Evolutionary conservation across 2,113 vertebrate species (phyloP).

Genomic region (Tenrec ecaudatus): DNA sequence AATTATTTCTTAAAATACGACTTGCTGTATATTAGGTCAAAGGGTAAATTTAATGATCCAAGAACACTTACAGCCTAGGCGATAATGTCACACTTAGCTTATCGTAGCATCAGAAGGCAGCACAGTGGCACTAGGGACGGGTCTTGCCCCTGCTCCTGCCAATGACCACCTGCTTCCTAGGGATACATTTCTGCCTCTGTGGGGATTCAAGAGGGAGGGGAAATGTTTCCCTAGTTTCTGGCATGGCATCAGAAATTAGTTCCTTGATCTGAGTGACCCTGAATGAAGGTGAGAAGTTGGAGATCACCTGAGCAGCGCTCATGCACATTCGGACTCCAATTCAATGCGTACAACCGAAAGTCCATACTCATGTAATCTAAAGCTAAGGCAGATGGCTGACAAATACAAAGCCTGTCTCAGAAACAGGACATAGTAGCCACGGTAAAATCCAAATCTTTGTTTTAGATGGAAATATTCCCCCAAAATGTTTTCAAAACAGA

Average conservation of each 20-base stretch:
- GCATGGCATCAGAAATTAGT: neutral
- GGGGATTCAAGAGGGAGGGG: neutral
- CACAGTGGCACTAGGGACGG: neutral
- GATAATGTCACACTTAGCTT: neutral
- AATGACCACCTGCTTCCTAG: neutral
- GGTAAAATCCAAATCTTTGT: conserved; percentile 58
- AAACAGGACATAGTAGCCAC: conserved; percentile 13
- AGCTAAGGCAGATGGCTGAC: neutral
- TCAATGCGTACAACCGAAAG: conserved; percentile 37
- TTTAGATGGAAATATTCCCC: conserved; percentile 68
- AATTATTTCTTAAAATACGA: conserved; percentile 20
- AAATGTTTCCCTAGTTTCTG: neutral
- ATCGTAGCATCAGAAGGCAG: neutral
- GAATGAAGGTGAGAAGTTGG: neutral
- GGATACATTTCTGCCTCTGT: neutral
- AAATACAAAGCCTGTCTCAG: neutral
- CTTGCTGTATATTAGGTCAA: conserved; percentile 16
- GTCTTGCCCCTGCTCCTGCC: neutral
- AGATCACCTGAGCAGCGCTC: neutral
- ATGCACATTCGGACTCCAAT: neutral
- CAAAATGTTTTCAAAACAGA: conserved; percentile 68
- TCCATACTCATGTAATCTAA: conserved; percentile 5
- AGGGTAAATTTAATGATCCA: neutral
- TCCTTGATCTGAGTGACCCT: neutral
- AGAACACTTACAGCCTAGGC: neutral